Percentiles rank a stretch among this genome's conserved stretches.
Evolutionary conservation across 2,888 invertebrate genomes (phyloP).

Genomic region (Seira ritae): DNA sequence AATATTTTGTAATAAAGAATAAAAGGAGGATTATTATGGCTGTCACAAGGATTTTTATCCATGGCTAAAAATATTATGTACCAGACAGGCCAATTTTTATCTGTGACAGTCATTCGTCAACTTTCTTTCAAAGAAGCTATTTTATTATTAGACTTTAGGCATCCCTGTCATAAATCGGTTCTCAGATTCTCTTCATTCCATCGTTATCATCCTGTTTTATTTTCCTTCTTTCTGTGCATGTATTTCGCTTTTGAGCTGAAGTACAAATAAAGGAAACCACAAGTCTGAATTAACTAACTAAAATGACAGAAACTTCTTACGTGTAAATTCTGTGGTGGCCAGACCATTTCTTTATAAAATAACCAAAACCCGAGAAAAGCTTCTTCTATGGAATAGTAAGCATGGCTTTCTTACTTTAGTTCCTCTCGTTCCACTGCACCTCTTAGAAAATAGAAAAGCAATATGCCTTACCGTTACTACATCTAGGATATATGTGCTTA

Average conservation of each 20-base stretch:
- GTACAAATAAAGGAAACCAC: background rate
- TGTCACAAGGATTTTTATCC: background rate
- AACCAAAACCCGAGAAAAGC: background rate
- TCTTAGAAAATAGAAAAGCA: background rate
- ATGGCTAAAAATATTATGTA: no score
- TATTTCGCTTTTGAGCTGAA: background rate
- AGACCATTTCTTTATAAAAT: background rate
- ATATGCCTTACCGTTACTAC: no score
- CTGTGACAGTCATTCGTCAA: background rate
- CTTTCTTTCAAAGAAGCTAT: background rate
- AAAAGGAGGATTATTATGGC: no score
- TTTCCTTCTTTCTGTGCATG: background rate
- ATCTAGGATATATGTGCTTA: no score
- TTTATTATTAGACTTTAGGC: background rate
- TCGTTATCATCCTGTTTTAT: background rate
- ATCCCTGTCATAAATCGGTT: background rate
- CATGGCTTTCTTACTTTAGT: no score
- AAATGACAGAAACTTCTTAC: constrained; percentile 1
- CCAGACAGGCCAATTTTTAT: no score
- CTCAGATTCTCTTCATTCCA: background rate
- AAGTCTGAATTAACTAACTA: constrained; percentile 11
- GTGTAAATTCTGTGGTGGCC: background rate
- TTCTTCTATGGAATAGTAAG: no score
- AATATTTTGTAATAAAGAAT: no score
- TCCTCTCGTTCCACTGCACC: no score